Conservation (phyloP, 2,888 invertebrate species). For the Matsumyia berberina region DNA sequence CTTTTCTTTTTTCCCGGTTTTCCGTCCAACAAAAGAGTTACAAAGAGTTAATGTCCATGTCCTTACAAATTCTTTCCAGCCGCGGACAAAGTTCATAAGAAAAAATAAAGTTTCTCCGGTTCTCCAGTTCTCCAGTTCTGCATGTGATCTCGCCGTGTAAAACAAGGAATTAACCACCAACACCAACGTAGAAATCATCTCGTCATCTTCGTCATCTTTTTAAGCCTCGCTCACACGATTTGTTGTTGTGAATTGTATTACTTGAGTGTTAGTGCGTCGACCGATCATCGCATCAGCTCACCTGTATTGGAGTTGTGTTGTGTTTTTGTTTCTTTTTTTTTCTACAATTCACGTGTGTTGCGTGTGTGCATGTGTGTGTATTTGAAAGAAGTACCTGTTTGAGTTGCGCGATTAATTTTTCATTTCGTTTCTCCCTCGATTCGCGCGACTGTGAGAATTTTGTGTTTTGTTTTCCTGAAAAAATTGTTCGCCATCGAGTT, state of each 20-base stretch:
- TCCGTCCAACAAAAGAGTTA: not conserved
- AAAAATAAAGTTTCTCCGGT: conserved; percentile 15
- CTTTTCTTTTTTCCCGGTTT: not conserved
- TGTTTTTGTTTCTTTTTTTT: conserved; percentile 45
- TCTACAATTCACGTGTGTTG: conserved; percentile 20
- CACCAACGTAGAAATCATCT: conserved; percentile 17
- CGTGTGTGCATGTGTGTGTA: not conserved
- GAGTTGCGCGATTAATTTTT: conserved; percentile 41
- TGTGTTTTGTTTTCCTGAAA: not conserved
- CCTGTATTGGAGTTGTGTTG: conserved; percentile 66
- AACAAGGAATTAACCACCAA: conserved; percentile 22
- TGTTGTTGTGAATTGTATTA: conserved; percentile 40
- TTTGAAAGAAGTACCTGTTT: conserved; percentile 63
- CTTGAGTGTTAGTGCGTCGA: conserved; percentile 31
- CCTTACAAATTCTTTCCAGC: not conserved
- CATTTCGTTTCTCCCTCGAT: conserved; percentile 8
- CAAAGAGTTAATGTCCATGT: not conserved
- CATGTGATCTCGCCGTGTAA: conserved; percentile 20
- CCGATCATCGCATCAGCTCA: conserved; percentile 49
- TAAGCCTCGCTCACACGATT: conserved; percentile 20
- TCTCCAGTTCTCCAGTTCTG: too few relatives aligned
- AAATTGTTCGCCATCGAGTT: conserved; percentile 15
- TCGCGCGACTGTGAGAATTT: conserved; percentile 42
- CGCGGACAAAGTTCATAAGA: not conserved
- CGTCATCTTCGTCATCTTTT: conserved; percentile 19